These are phyloP conservation scores for Embidobia sp. DNA, from an alignment of 2,888 invertebrate genomes.

Conservation along the genomic window DNA sequence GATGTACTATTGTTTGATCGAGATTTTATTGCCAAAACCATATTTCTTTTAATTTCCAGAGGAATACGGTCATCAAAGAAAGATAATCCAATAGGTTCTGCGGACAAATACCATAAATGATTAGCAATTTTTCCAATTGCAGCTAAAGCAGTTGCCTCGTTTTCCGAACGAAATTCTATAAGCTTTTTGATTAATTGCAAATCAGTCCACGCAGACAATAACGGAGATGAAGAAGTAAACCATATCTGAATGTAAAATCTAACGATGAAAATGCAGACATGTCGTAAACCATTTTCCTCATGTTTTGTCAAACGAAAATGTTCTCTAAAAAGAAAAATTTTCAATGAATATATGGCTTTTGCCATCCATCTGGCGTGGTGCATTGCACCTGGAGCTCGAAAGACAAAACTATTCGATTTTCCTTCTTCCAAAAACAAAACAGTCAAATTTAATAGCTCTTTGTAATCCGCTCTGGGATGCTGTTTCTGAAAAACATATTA, in stretches of 20 bases:
- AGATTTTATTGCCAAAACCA: not conserved
- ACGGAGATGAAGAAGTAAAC: conserved; percentile 13
- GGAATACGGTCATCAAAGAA: conserved; percentile 11
- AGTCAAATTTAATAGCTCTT: conserved; percentile 9
- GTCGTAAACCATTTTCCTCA: conserved; percentile 11
- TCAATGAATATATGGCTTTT: conserved; percentile 19
- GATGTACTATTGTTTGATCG: not conserved
- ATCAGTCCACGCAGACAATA: conserved; percentile 6
- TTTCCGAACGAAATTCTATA: conserved; percentile 4
- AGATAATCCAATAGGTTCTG: conserved; percentile 7
- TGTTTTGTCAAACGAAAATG: conserved; percentile 12
- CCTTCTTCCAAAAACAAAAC: conserved; percentile 20
- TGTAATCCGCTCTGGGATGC: conserved; percentile 17
- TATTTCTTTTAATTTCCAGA: not conserved
- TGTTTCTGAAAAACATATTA: conserved; percentile 13
- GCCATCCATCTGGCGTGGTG: conserved; percentile 34
- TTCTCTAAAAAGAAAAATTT: conserved; percentile 22
- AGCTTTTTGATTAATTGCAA: conserved; percentile 8
- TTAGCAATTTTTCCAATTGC: conserved; percentile 25
- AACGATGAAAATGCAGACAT: conserved; percentile 25
- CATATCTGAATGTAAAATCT: conserved; percentile 8
- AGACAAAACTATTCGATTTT: not conserved
- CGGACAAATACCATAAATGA: conserved; percentile 25
- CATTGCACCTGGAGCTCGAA: conserved; percentile 22
- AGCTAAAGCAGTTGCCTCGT: not conserved